These are phyloP conservation scores for Philereme vetulata DNA, from an alignment of 2,888 invertebrate genomes.

Conservation along the genomic window DNA sequence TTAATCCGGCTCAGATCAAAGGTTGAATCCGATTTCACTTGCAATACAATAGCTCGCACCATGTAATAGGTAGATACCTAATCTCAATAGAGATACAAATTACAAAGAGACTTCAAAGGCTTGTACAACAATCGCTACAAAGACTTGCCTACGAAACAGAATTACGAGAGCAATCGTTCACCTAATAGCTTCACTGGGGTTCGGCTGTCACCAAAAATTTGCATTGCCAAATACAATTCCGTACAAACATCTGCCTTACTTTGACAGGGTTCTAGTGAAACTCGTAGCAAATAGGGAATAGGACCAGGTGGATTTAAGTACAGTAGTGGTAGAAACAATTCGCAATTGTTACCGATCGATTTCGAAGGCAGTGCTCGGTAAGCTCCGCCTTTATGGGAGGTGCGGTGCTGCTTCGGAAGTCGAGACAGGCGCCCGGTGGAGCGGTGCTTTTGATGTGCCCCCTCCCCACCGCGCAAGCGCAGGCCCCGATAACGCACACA, in stretches of 20 bases:
- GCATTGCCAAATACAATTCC: slow-evolving; percentile 60
- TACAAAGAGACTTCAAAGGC: slow-evolving; percentile 66
- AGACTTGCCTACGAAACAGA: slow-evolving; percentile 80
- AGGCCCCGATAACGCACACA: slow-evolving; percentile 73
- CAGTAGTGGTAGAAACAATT: slow-evolving; percentile 58
- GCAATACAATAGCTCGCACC: slow-evolving; percentile 48
- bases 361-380: slow-evolving; percentile 75
- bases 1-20: slow-evolving; percentile 30
- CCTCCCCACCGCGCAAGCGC: slow-evolving; percentile 63
- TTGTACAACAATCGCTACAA: slow-evolving; percentile 60
- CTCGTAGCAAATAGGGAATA: slow-evolving; percentile 29
- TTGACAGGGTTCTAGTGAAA: slow-evolving; percentile 56
- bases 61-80: slow-evolving; percentile 44
- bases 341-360: slow-evolving; percentile 74
- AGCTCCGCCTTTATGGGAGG: slow-evolving; percentile 79
- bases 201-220: slow-evolving; percentile 76
- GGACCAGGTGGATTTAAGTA: slow-evolving; percentile 54
- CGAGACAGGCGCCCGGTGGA: slow-evolving; percentile 70
- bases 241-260: slow-evolving; percentile 40
- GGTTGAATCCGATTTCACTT: slow-evolving; percentile 53
- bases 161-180: slow-evolving; percentile 78
- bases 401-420: slow-evolving; percentile 78
- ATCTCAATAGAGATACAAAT: slow-evolving; percentile 63
- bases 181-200: slow-evolving; percentile 72
- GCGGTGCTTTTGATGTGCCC: slow-evolving; percentile 77